Evolutionary conservation across 2,797 vertebrate genomes (phyloP), one percentile per base, ranked within the genome.

Genomic region (Hydrophis major): DNA sequence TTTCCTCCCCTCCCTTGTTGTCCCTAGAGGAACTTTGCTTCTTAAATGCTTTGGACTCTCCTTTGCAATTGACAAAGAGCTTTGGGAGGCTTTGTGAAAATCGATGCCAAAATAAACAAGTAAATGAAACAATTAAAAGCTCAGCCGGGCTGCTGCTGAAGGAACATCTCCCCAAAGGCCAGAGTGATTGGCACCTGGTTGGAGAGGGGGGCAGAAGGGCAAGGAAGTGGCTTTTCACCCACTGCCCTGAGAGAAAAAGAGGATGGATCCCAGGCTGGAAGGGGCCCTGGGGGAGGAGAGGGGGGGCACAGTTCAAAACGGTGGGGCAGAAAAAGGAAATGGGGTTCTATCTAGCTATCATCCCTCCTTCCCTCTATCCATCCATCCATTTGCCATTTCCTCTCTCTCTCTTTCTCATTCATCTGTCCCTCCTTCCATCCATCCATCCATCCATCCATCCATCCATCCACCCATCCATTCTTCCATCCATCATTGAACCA

Each of bases 61-160:
- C 4, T 66, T 25, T 87, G 55, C n/a, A 87, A 63, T 32, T 63
- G 37, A 27, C n/a, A 56, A 20, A 50, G 53, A 56, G 32, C 50
- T 20, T 4, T 16, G 2, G 32, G 27, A 50, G 42, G 50, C 4
- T 47, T 56, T 16, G 47, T 55, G 47, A 10, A 25, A 88, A 69
- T 66, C 61, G 10, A 88, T 69, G 20, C n/a, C 47, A 78, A 42
- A 12, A 88, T 47, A 57, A 63, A 74, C 20, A 88, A 88, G 25
- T 74, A 86, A 88, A 92, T 92, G 55, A 74, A 50, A 74, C 63
- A 74, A 92, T 88, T 59, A 57, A 74, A 59, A 74, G 86, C 32
- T 4, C 16, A 91, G 55, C 25, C 6, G 55, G 69, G 12, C 1
- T 6, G 3, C 16, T 12, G 8, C 20, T n/a, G 56, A 37, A 78